Base-by-base conservation (phyloP, 2,888 invertebrate species). In the Pachycephus smyrnensis region DNA sequence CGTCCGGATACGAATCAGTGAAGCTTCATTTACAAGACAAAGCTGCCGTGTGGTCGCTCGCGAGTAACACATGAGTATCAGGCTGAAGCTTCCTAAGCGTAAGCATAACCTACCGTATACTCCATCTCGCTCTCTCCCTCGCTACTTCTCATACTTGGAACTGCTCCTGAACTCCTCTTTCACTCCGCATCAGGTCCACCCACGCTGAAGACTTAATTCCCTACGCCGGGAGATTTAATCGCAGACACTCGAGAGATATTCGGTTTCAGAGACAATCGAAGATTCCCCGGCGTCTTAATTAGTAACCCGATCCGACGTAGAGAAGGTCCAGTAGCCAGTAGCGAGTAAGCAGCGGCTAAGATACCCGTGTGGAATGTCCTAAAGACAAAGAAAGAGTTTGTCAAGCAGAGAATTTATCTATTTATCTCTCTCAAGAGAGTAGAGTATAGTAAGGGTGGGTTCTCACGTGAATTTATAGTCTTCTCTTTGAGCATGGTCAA, bases 11-110 rank as follows among this genome's bases (percentile, higher is more conserved):
- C 90, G 91, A 89, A 90, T 90, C 90, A 88, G 88, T 86, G 86
- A 87, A 85, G 89, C 89, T 91, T 91, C 91, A 90, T 91, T 91
- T 91, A 90, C 91, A 91, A 91, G 90, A 90, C 91, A 91, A 91
- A 91, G 91, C 89, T 88, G 85, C 89, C 86, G 88, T 87, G 86
- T 85, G 88, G 87, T 84, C 85, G 81, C 77, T 82, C 78, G 83
- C 84, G 81, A 82, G 84, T 55, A 55, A 55, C 55, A 9, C 55
- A 55, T 55, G 23, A 71, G 33, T 71, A 71, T 15, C 71, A 30
- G 32, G 23, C 71, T 31, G 32, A 71, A 71, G 33, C 71, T 71
- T 31, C 30, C 31, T 71, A 71, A 33, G 71, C 55, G 55, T 9
- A 23, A 55, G 40, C 40, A 40, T 40, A 40, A 55, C 55, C 31